A percentile compares a stretch with the other conserved stretches of the same genome.
These are phyloP conservation scores for Peromyscus leucopus DNA, from an alignment of 2,113 vertebrate species.

Conservation along the genomic window DNA sequence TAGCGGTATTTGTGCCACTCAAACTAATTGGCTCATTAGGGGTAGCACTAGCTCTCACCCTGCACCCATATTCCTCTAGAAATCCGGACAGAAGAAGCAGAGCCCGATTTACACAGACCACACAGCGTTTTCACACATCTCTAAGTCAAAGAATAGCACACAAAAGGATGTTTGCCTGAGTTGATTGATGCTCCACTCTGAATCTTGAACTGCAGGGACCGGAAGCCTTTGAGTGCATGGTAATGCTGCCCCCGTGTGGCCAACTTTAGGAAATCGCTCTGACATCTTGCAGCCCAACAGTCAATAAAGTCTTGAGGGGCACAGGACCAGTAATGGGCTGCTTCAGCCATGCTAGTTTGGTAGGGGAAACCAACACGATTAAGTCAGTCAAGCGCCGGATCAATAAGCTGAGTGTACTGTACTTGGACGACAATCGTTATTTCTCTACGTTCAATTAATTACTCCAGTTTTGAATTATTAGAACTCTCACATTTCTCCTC, in stretches of 20 bases:
- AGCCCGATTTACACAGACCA: not conserved
- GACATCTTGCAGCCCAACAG: not conserved
- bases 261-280: conserved; percentile 22
- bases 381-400: not conserved
- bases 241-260: conserved; percentile 85
- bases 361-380: not conserved
- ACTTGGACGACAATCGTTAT: not conserved
- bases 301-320: not conserved
- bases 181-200: not conserved
- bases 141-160: conserved; percentile 22
- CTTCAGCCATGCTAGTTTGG: not conserved
- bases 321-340: not conserved
- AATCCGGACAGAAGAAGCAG: not conserved
- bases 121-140: not conserved
- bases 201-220: not conserved
- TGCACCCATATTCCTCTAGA: not conserved
- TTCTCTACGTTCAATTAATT: not conserved
- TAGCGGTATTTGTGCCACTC: conserved; percentile 12
- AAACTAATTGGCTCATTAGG: conserved; percentile 59
- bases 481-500: not conserved
- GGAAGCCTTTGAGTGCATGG: conserved; percentile 69
- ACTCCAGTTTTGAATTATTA: not conserved
- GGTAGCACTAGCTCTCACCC: not conserved
- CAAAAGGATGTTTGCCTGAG: conserved; percentile 51
- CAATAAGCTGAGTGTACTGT: not conserved